Base-by-base conservation (phyloP, 2,113 vertebrate genomes). In the Athene noctua region DNA sequence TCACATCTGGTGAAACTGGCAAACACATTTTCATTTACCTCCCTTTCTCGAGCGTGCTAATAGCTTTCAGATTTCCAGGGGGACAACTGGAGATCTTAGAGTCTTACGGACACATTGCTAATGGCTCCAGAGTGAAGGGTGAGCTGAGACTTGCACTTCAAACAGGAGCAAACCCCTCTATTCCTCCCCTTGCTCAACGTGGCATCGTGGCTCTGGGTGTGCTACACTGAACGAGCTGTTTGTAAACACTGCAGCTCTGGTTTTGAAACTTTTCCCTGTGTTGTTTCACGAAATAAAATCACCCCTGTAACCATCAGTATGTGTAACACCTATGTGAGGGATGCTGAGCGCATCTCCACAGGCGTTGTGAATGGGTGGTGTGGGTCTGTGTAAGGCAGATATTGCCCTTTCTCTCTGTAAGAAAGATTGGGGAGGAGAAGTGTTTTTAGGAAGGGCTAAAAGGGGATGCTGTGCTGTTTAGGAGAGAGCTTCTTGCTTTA, bases 1-100 rank as follows among this genome's bases (percentile, higher is more conserved):
- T 85, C 66, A 92, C 97, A 98, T 96, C 92, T 97, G 97, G 94
- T 58, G 95, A 96, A 93, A 94, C 89, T 92, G 95, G 84, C 95
- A 94, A 97, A 84, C 95, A 95, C 83, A 94, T 97, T 97, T 96
- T 61, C 90, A 92, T 77, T 88, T 96, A 74, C 93, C 96, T 96
- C 97, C 84, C 83, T 80, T 87, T 96, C 95, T 88, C 42, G 5
- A 96, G 96, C 5, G 13, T 78, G 86, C 71, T 97, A 97, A 98
- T 97, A 46, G 67, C 42, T 96, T 94, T 84, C 97, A 97, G 97
- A 96, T 83, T 95, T 89, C 73, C 87, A 97, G 66, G 59, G 79
- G 86, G 83, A 88, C 92, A 81, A 77, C 52, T 54, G 71, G 72
- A 95, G 93, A 92, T 86, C 68, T 80, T 67, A 40, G 61, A 86